Conservation (phyloP, 2,113 vertebrate genomes). For the Corvus hawaiiensis region DNA sequence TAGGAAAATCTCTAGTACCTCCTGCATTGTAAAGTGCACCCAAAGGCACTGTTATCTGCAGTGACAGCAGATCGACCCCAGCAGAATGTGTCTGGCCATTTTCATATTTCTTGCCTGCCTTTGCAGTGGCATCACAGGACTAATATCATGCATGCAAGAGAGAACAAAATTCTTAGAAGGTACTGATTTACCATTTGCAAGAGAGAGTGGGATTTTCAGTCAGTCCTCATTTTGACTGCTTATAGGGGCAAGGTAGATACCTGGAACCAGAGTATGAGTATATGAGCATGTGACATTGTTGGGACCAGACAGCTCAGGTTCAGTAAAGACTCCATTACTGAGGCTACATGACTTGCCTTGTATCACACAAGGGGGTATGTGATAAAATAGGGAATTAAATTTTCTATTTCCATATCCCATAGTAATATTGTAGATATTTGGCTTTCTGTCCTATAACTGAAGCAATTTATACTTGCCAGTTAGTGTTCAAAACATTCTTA, state of each 20-base stretch:
- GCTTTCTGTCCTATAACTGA: neutral
- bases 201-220: neutral
- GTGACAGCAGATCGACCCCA: neutral
- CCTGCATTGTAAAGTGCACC: neutral
- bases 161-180: neutral
- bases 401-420: neutral
- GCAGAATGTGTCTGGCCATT: neutral
- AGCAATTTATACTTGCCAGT: neutral
- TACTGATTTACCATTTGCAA: neutral
- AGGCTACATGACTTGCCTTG: neutral
- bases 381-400: neutral
- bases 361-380: neutral
- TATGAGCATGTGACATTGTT: neutral
- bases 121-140: neutral
- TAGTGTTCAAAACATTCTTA: neutral
- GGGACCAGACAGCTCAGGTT: neutral
- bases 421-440: neutral
- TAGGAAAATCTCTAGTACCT: neutral
- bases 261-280: neutral
- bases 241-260: neutral
- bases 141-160: neutral
- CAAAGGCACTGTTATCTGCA: neutral
- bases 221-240: neutral
- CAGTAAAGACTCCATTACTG: neutral
- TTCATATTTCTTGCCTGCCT: neutral